Evolutionary conservation across 2,888 invertebrate species (phyloP).

Genomic region (Tribolium freemani): DNA sequence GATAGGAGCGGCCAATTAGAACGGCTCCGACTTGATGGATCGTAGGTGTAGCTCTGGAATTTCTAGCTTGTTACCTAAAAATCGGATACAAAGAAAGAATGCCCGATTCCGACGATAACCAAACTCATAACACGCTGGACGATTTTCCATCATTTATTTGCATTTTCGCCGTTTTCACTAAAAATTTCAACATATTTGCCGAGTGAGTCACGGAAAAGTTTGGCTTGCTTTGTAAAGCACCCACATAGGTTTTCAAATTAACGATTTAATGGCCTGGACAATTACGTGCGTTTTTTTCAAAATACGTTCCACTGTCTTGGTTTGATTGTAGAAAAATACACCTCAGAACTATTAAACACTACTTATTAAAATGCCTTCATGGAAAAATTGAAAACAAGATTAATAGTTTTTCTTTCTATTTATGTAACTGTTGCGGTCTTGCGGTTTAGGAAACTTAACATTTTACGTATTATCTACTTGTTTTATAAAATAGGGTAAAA

Average conservation of each 20-base stretch:
- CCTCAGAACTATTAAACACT: no score
- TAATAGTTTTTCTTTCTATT: no score
- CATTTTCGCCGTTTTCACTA: background rate
- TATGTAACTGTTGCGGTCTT: no score
- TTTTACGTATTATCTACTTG: no score
- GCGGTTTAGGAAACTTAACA: no score
- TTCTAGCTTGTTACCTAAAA: constrained; percentile 51
- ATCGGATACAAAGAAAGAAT: constrained; percentile 36
- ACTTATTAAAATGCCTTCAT: no score
- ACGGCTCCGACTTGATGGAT: constrained; percentile 48
- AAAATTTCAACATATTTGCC: background rate
- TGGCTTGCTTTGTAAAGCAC: constrained; percentile 1
- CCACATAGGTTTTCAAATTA: constrained; percentile 7
- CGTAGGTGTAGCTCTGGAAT: constrained; percentile 50
- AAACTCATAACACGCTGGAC: background rate
- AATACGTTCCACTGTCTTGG: background rate
- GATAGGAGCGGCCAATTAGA: constrained; percentile 52
- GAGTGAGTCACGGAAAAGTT: constrained; percentile 1
- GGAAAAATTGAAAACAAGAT: no score
- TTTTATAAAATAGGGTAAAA: no score
- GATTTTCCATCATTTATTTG: background rate
- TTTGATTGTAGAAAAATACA: background rate
- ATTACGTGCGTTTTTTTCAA: no score
- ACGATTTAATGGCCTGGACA: constrained; percentile 1
- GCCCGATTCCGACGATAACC: constrained; percentile 29